phyloP scores from a whole-genome alignment of 2,888 invertebrate genomes.

The Lochmaea crataegi region DNA sequence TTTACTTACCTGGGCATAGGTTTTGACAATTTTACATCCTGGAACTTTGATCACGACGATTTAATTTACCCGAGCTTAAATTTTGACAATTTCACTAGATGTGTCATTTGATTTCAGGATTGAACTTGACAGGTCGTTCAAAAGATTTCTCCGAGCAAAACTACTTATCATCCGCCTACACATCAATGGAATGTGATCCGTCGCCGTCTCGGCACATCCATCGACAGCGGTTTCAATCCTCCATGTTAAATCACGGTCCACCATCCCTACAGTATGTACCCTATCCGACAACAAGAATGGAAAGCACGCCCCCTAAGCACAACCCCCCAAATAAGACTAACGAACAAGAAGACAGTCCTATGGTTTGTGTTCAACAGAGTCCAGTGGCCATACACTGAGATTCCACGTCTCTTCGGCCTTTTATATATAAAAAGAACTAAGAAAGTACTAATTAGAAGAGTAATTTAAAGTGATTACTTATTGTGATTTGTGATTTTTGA shows the following conservation, averaged over 20 bases:
- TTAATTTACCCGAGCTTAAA: too few relatives aligned
- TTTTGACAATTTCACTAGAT: not conserved
- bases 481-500: constrained; percentile 47
- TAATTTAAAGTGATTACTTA: constrained; percentile 34
- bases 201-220: constrained; percentile 66
- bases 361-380: constrained; percentile 93
- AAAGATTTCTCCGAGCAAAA: constrained; percentile 59
- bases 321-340: constrained; percentile 52
- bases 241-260: constrained; percentile 65
- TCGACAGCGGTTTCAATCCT: constrained; percentile 55
- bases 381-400: constrained; percentile 89
- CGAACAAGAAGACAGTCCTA: constrained; percentile 76
- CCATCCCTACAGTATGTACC: constrained; percentile 61
- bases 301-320: constrained; percentile 49
- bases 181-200: constrained; percentile 85
- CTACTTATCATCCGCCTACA: constrained; percentile 53
- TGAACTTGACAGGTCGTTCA: constrained; percentile 66
- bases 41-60: too few relatives aligned
- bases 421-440: constrained; percentile 22
- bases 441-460: constrained; percentile 15
- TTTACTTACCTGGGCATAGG: too few relatives aligned
- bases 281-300: constrained; percentile 61
- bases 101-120: constrained; percentile 59
- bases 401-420: constrained; percentile 22
- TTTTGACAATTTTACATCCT: too few relatives aligned